Base-by-base conservation (phyloP, 2,113 vertebrate species). In the Cettia cetti region DNA sequence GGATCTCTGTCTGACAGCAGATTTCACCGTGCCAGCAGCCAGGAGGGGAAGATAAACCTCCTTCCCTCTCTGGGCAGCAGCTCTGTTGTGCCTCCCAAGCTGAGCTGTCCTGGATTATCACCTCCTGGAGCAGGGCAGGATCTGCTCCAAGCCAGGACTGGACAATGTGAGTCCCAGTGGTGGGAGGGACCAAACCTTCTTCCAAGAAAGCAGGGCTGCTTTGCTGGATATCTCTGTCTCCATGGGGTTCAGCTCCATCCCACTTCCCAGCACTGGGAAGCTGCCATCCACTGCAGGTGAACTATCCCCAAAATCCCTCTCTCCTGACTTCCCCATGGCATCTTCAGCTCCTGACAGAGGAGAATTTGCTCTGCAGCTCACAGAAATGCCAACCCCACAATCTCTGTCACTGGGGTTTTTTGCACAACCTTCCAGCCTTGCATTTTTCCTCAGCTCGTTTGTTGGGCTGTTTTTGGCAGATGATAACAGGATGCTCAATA, bases 301-400 rank as follows among this genome's bases (percentile, higher is more conserved):
- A 63, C 70, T 59, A 59, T 44, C 21, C 60, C 45, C 31, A 9
- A 23, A 18, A 37, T 56, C 66, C 44, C 35, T 70, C 42, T 61
- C 13, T 35, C 9, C 14, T 31, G 13, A 2, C 21, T 21, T 53
- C 24, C 15, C 57, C 4, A 2, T 12, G 26, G 40, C 57, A 76
- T 26, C 66, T 45, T 24, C 37, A 52, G 59, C 83, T 59, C 27
- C 50, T 57, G 71, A 45, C 31, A 60, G 71, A 50, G 47, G 70
- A 63, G 19, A 6, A 37, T 71, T 63, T 33, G 22, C n/a, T 52
- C 40, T 6, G 5, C 19, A 71, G 49, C 40, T 89, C 64, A 19
- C 35, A 42, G 33, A 37, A 71, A 24, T 20, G 13, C 28, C 74
- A 78, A 9, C 16, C 40, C 37, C 50, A 7, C 0, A 0, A 6